Conservation (phyloP, 1,140 invertebrate species). For the Acromyrmex heyeri region DNA sequence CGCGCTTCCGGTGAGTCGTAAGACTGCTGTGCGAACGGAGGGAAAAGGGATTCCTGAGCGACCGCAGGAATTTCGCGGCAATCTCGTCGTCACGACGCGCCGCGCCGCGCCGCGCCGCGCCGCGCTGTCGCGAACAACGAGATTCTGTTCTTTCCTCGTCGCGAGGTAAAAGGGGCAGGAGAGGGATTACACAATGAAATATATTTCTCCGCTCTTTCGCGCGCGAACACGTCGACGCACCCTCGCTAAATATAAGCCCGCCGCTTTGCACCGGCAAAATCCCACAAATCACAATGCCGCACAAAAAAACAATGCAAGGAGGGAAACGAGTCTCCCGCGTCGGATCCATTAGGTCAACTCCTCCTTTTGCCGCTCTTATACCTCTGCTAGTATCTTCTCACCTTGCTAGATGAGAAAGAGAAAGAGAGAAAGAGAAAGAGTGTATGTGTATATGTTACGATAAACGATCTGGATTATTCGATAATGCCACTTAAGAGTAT, state of each 20-base stretch:
- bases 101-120: slow-evolving; percentile 14
- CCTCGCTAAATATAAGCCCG: slow-evolving; percentile 81
- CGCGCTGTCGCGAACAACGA: slow-evolving; percentile 18
- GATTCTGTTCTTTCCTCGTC: background rate
- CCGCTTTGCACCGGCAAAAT: slow-evolving; percentile 65
- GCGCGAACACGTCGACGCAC: slow-evolving; percentile 68
- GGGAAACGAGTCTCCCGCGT: slow-evolving; percentile 19
- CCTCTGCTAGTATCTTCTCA: background rate
- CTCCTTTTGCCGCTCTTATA: background rate
- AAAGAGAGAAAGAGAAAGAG: background rate
- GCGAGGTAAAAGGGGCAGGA: background rate
- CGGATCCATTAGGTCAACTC: background rate
- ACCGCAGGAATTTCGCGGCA: slow-evolving; percentile 56
- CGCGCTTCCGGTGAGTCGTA: slow-evolving; percentile 4
- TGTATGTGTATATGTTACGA: background rate
- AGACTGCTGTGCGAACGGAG: background rate
- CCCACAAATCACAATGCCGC: slow-evolving; percentile 77
- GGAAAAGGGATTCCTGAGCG: slow-evolving; percentile 58
- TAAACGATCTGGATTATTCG: slow-evolving; percentile 36
- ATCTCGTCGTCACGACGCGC: slow-evolving; percentile 12
- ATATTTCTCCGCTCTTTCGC: slow-evolving; percentile 79
- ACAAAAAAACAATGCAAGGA: slow-evolving; percentile 8
- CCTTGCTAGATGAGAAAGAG: background rate
- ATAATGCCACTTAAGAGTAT: slow-evolving; percentile 29
- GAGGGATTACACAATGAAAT: slow-evolving; percentile 85